Base-by-base conservation (phyloP, 92 coral and sea anemone genomes). In the Bergia sp. region DNA sequence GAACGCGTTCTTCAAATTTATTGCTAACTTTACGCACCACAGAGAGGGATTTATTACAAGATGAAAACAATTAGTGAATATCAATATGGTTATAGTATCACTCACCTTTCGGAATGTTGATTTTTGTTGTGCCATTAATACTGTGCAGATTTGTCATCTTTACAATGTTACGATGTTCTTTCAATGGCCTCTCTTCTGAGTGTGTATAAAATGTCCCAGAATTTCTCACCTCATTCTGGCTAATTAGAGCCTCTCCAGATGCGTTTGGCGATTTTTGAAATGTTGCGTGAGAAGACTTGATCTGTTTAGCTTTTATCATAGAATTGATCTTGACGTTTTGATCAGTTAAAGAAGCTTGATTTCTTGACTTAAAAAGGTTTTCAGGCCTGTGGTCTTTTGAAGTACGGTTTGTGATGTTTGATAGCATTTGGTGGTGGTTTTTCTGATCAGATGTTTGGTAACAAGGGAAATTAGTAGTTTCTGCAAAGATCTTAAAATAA, bases 21-120 rank as follows among this genome's bases (percentile, higher is more conserved):
- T 53, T 53, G 58, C 58, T 53, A 2, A 61, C 11, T 61, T 61
- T 61, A 61, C 29, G 29, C 58, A 53, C 58, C 13, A 11, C 15
- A 53, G 29, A 53, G 10, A 53, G 53, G 53, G 7, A 47, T 7
- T 29, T 7, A 47, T 69, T 23, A 72, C 42, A 36, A 3, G 39
- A 72, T 72, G 15, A 72, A 72, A 29, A 36, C 3, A 69, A 69
- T 36, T 72, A 10, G 58, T 53, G 58, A 53, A 53, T 53, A 50
- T 50, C 57, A 50, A 15, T 50, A 7, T 50, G 57, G 57, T 50
- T 8, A 50, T 49, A 45, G 49, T 47, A 10, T 23, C 39, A 50
- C 86, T 82, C 37, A 81, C 85, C 85, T 81, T 58, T 81, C 2
- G 73, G 3, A 81, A 58, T 13, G 37, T 18, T 13, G 37, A 77